Evolutionary conservation across 2,113 vertebrate genomes (phyloP).

Genomic region (Upupa epops): DNA sequence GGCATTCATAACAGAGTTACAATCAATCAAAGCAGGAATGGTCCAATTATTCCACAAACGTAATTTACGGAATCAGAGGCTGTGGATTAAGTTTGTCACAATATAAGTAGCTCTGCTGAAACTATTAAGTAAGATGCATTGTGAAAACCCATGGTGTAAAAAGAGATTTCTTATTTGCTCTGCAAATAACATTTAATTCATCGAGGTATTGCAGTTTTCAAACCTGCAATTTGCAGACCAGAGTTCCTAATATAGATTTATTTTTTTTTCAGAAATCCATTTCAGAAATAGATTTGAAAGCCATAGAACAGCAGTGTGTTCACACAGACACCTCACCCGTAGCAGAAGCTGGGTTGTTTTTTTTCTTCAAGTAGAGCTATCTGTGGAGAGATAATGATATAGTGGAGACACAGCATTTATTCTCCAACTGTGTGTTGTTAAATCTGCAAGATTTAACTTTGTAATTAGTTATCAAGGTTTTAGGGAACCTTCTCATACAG

Average conservation of each 20-base stretch:
- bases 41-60: neutral
- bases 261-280: neutral
- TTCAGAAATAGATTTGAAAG: neutral
- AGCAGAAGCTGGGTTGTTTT: neutral
- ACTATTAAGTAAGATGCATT: neutral
- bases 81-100: neutral
- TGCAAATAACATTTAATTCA: neutral
- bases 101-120: neutral
- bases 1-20: neutral
- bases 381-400: neutral
- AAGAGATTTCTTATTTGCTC: neutral
- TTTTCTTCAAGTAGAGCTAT: neutral
- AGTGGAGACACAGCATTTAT: neutral
- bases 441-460: neutral
- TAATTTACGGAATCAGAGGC: neutral
- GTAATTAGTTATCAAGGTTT: neutral
- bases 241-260: neutral
- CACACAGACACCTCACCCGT: neutral
- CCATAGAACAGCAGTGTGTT: neutral
- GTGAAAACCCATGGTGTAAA: neutral
- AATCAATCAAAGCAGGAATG: neutral
- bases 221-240: neutral
- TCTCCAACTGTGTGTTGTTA: neutral
- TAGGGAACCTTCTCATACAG: neutral
- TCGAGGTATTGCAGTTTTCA: neutral